These are phyloP conservation scores for Mechanitis messenoides DNA, from an alignment of 2,888 invertebrate species.

Conservation along the genomic window DNA sequence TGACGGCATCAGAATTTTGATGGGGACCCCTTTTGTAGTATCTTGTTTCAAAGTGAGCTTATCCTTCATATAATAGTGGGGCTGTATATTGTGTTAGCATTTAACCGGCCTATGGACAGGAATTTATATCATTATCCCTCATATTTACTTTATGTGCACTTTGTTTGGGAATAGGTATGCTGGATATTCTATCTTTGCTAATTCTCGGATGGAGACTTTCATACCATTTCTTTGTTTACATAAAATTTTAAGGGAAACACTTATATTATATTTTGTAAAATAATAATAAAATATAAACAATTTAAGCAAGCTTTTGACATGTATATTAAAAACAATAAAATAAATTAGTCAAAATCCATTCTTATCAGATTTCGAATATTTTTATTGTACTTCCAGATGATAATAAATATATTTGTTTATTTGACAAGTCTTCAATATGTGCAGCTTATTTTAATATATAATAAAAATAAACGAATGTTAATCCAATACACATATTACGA, in stretches of 20 bases:
- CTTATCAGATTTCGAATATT: not conserved
- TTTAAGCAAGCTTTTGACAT: not conserved
- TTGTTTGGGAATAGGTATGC: conserved; percentile 23
- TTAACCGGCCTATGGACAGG: conserved; percentile 23
- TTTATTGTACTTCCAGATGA: not conserved
- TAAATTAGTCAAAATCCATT: not conserved
- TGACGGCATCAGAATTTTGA: conserved; percentile 67
- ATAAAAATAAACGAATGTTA: conserved; percentile 1
- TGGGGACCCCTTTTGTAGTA: conserved; percentile 67
- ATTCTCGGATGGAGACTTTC: conserved; percentile 10
- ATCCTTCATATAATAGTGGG: conserved; percentile 63
- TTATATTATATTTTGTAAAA: not conserved
- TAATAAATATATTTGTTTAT: conserved; percentile 5
- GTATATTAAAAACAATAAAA: not conserved
- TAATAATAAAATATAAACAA: not conserved
- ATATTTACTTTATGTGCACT: conserved; percentile 23
- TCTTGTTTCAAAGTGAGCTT: conserved; percentile 71
- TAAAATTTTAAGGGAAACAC: not conserved
- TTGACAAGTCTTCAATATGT: not conserved
- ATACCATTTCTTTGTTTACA: conserved; percentile 1
- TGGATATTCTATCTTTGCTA: conserved; percentile 21
- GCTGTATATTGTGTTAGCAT: conserved; percentile 25
- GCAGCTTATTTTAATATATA: not conserved
- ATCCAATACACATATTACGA: conserved; percentile 1
- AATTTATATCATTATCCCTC: conserved; percentile 29